Conservation (phyloP, 2,888 invertebrate species). For the Thereva unica region DNA sequence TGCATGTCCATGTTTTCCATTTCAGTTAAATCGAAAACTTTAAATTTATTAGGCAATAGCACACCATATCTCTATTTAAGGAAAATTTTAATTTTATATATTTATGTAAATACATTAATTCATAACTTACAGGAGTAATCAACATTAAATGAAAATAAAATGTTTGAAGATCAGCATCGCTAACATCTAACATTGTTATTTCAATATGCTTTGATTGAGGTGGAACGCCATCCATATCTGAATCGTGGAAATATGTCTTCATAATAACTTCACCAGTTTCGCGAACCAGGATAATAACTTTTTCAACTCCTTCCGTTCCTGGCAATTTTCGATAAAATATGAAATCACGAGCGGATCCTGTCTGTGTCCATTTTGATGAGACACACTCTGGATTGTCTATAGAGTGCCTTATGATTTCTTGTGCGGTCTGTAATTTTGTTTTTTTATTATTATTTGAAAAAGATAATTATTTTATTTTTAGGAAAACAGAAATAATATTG, state of each 20-base stretch:
- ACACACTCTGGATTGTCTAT: slow-evolving; percentile 10
- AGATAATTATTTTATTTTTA: neutral
- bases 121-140: neutral
- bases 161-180: slow-evolving; percentile 7
- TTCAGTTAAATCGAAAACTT: neutral
- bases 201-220: neutral
- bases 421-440: slow-evolving; percentile 7
- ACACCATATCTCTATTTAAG: slow-evolving; percentile 9
- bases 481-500: too few relatives aligned
- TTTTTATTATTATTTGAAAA: neutral
- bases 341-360: slow-evolving; percentile 19
- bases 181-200: neutral
- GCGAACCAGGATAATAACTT: slow-evolving; percentile 11
- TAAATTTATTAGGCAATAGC: slow-evolving; percentile 7
- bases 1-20: neutral
- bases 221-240: neutral
- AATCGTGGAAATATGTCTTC: slow-evolving; percentile 15
- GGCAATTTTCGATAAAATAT: slow-evolving; percentile 11
- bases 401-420: slow-evolving; percentile 6
- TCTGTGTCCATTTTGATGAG: slow-evolving; percentile 18
- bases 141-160: slow-evolving; percentile 22
- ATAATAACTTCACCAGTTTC: slow-evolving; percentile 20
- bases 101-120: neutral
- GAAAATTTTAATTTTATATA: neutral
- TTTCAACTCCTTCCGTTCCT: neutral